Evolutionary conservation across 2,888 invertebrate species (phyloP).

Genomic region (Oxycera nigricornis): DNA sequence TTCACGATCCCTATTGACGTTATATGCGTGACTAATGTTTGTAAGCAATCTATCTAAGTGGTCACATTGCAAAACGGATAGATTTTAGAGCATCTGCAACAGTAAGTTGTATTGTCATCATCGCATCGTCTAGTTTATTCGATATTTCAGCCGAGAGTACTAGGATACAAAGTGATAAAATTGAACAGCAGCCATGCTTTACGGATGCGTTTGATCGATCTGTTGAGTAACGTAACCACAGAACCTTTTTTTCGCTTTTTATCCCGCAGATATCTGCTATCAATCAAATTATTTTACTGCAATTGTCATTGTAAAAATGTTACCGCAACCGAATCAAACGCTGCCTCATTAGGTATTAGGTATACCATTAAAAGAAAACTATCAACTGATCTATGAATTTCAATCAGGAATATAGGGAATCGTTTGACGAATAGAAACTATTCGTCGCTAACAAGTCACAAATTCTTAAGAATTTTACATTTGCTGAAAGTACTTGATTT

Average conservation of each 20-base stretch:
- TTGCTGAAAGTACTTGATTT: no score
- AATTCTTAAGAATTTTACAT: no score
- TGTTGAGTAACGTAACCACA: neutral
- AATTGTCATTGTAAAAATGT: no score
- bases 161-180: neutral
- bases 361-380: no score
- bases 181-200: neutral
- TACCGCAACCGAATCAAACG: no score
- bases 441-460: no score
- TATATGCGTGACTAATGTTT: constrained; percentile 17
- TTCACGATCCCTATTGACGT: constrained; percentile 2
- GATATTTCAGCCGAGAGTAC: neutral
- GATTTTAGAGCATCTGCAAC: neutral
- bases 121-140: neutral
- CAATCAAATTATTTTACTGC: no score
- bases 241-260: neutral
- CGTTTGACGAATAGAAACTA: no score
- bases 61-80: neutral
- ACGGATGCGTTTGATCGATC: neutral
- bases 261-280: no score
- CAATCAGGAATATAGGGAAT: no score
- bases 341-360: no score
- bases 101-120: constrained; percentile 12
- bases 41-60: constrained; percentile 4
- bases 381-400: no score